Base-by-base conservation (phyloP, 2,113 vertebrate species). In the Pantherophis guttatus region DNA sequence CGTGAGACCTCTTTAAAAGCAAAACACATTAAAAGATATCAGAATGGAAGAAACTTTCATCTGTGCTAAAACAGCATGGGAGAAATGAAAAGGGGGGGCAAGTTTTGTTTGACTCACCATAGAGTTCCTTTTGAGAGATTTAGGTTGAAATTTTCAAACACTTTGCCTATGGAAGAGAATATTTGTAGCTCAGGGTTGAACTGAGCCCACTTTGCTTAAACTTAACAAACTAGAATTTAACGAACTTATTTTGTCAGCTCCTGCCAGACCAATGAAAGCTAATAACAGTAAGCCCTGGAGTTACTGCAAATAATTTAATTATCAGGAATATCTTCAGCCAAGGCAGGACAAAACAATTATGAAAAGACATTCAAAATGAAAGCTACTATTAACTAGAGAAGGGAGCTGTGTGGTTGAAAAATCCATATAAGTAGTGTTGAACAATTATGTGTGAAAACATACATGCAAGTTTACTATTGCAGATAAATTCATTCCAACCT, bases 401-500 rank as follows among this genome's bases (percentile, higher is more conserved):
- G 91, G 52, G 48, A 87, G 86, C 96, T 93, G 90, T 81, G 1
- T 91, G 90, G 87, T 92, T 95, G 90, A 65, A 93, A 23, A 91
- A 86, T 87, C 92, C 33, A 93, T 86, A 23, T 93, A 94, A 88
- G 95, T 90, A 10, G 92, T 90, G 88, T 94, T 95, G 70, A 93
- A 94, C 92, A 94, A 15, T 92, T 8, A 54, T 89, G 10, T 95
- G 94, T 85, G 95, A 53, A n/a, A 93, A 91, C 93, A 93, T 92
- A 94, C 39, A 44, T 44, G 39, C 39, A 94, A 95, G 94, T 92
- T 95, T 97, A 94, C 75, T 94, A 91, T 94, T 95, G 92, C 44
- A 87, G 50, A 93, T 91, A 94, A 96, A 93, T 93, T 95, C 94
- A 96, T 96, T 97, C 48, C 5, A 98, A 97, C 97, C 95, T 97